Evolutionary conservation across 2,113 vertebrate species (phyloP).

Genomic region (Tapirus terrestris): DNA sequence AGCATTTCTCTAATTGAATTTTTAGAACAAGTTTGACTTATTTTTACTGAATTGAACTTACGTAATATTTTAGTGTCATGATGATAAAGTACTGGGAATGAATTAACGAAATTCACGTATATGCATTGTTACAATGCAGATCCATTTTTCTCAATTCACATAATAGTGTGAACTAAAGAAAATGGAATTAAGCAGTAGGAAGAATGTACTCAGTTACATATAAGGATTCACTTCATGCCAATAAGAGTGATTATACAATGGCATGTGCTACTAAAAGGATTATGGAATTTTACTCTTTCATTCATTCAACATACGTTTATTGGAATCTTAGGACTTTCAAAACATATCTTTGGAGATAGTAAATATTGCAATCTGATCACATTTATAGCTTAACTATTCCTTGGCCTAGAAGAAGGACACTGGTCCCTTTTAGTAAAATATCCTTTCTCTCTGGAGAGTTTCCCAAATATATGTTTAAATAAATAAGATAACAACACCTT

Average conservation of each 20-base stretch:
- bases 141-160: not conserved
- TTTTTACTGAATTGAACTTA: slow-evolving; percentile 12
- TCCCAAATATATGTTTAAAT: not conserved
- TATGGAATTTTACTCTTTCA: not conserved
- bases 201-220: not conserved
- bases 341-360: not conserved
- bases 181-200: not conserved
- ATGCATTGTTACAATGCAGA: not conserved
- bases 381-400: not conserved
- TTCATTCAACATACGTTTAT: not conserved
- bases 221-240: not conserved
- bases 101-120: not conserved
- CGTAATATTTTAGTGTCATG: not conserved
- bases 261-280: not conserved
- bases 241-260: not conserved
- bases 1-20: not conserved
- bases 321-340: not conserved
- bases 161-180: not conserved
- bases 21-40: not conserved
- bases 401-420: not conserved
- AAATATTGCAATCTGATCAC: not conserved
- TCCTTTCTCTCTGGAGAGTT: not conserved
- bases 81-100: not conserved
- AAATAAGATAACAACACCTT: not conserved
- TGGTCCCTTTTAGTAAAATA: not conserved